Base-by-base conservation (phyloP, 2,113 vertebrate genomes). In the Vidua macroura region DNA sequence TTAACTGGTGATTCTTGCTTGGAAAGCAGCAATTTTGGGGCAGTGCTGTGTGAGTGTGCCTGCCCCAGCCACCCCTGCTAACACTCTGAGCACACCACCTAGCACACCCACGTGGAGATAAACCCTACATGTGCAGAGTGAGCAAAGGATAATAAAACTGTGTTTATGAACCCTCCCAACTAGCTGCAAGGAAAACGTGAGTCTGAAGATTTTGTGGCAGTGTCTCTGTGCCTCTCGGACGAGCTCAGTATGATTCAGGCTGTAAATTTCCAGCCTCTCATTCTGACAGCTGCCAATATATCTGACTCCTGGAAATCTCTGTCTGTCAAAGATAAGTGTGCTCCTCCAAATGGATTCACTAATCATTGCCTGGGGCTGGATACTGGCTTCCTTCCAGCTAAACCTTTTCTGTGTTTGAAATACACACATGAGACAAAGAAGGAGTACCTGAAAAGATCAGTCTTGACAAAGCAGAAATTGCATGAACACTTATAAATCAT, bases 241-340 rank as follows among this genome's bases (percentile, higher is more conserved):
- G 31, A 77, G 79, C 62, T 81, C 46, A 31, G 49, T 31, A 21
- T 8, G 3, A 75, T 75, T 73, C 33, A 68, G 89, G 39, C 83
- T 94, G 79, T 92, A 69, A 82, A 82, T 94, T 90, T 90, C 59
- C 95, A 93, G 52, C 49, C 83, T 82, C 83, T 67, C 66, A 33
- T 52, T 90, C 89, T 97, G 95, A 95, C 93, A 96, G 90, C 88
- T 97, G 96, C 95, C 95, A 95, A 91, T 96, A 89, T 75, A 92
- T 94, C 93, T 88, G 90, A 83, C 90, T 95, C 79, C 86, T 91
- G 83, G 87, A 97, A 94, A 83, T 92, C 95, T 44, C 95, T 97
- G 88, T 91, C 95, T 96, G 96, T 96, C 96, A 96, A 80, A 97
- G 96, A 97, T 97, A 96, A 96, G 95, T 86, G 78, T 95, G 81